A percentile compares a stretch with the other conserved stretches of the same genome.
Conservation (phyloP, 2,113 vertebrate genomes). For the Gymnorhina tibicen region DNA sequence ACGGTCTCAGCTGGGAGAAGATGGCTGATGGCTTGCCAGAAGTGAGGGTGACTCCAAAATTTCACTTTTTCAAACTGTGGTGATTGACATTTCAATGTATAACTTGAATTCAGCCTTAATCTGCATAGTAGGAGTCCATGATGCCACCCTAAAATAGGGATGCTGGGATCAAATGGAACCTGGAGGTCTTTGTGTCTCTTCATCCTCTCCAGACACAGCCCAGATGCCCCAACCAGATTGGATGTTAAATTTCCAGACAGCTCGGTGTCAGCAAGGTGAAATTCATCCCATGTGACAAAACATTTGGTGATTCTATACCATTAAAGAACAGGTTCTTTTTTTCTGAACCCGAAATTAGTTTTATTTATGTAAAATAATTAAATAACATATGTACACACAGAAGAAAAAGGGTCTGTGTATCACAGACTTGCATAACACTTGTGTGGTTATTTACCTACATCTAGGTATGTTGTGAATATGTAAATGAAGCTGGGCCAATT, state of each 20-base stretch:
- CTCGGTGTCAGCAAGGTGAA: not conserved
- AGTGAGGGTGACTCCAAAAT: not conserved
- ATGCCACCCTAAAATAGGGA: not conserved
- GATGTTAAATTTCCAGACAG: not conserved
- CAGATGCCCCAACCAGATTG: no score
- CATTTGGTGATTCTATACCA: not conserved
- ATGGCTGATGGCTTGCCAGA: not conserved
- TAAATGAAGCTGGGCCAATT: not conserved
- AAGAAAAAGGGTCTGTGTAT: not conserved
- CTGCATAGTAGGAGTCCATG: rapidly evolving
- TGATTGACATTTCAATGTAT: not conserved
- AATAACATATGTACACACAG: not conserved
- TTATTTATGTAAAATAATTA: not conserved
- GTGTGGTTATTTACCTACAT: not conserved
- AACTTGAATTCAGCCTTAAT: not conserved
- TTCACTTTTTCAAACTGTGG: not conserved
- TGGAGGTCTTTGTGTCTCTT: not conserved
- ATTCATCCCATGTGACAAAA: not conserved
- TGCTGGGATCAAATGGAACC: not conserved
- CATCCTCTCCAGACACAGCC: not conserved
- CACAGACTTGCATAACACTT: not conserved
- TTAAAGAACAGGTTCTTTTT: not conserved
- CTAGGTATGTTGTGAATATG: not conserved
- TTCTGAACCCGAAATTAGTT: not conserved
- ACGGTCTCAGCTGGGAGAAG: not conserved